phyloP scores from a whole-genome alignment of 1,140 invertebrate genomes.

The Coenobita brevimanus region DNA sequence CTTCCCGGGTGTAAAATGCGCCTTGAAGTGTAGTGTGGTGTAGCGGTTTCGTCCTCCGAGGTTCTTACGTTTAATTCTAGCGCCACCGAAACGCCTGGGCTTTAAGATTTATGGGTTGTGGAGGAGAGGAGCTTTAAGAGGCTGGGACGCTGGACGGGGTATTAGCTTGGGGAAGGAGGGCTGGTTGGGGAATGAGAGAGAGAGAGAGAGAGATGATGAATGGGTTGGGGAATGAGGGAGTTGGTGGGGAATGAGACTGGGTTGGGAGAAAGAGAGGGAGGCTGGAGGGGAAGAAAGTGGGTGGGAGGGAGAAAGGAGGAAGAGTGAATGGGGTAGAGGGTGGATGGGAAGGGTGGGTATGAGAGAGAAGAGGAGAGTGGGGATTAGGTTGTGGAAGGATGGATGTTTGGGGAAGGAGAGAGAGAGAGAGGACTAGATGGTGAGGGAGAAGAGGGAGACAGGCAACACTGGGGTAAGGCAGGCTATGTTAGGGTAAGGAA shows the following conservation, averaged over 20 bases:
- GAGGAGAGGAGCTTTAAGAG: not conserved
- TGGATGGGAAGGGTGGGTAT: too few relatives aligned
- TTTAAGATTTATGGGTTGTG: conserved; percentile 34
- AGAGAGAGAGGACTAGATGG: too few relatives aligned
- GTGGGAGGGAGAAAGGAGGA: too few relatives aligned
- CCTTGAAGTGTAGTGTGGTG: not conserved
- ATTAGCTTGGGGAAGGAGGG: not conserved
- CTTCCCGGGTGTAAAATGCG: not conserved
- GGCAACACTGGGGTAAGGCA: too few relatives aligned
- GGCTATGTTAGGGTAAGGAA: too few relatives aligned
- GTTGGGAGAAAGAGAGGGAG: too few relatives aligned
- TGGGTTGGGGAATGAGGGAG: not conserved
- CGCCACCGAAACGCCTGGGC: conserved; percentile 38
- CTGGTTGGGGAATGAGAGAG: not conserved
- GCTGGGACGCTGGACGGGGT: not conserved
- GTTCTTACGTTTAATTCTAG: conserved; percentile 30
- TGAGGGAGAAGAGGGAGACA: too few relatives aligned
- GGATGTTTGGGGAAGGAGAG: not conserved
- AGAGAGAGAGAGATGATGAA: conserved; percentile 3
- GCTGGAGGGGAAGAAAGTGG: too few relatives aligned
- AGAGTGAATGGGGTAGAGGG: too few relatives aligned
- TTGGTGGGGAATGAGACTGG: too few relatives aligned
- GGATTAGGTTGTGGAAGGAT: not conserved
- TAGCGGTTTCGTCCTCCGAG: not conserved
- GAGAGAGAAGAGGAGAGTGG: too few relatives aligned